phyloP scores from a whole-genome alignment of 1,140 invertebrate genomes.

The Tetramorium simillimum region DNA sequence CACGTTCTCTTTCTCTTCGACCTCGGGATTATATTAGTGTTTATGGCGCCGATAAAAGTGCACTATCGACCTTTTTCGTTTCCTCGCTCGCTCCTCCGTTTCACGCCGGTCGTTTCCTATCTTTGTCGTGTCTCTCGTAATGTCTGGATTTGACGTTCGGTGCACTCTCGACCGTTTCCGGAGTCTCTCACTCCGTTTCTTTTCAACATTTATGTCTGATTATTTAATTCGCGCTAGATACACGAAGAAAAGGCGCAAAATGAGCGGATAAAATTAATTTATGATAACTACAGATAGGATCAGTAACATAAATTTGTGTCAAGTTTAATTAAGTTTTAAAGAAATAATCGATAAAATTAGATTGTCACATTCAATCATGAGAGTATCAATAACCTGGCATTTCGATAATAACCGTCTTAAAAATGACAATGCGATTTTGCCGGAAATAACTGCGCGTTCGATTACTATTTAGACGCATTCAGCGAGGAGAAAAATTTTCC shows the following conservation, averaged over 20 bases:
- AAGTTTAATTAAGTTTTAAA: neutral
- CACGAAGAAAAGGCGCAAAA: neutral
- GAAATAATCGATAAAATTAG: neutral
- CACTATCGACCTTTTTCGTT: slow-evolving; percentile 76
- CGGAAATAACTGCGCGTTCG: slow-evolving; percentile 22
- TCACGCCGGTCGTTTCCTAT: neutral
- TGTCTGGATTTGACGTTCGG: slow-evolving; percentile 64
- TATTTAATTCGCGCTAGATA: neutral
- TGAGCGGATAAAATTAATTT: neutral
- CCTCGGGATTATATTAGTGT: slow-evolving; percentile 83
- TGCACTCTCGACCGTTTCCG: neutral
- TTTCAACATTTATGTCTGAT: neutral
- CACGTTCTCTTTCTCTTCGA: slow-evolving; percentile 74
- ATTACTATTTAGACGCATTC: slow-evolving; percentile 31
- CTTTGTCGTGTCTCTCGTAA: slow-evolving; percentile 21
- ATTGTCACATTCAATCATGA: neutral
- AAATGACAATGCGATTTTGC: neutral
- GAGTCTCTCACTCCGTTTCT: slow-evolving; percentile 6
- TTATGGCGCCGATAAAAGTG: slow-evolving; percentile 83
- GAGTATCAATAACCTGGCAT: neutral
- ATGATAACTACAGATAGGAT: neutral
- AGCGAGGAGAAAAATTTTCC: slow-evolving; percentile 25
- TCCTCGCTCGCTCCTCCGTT: slow-evolving; percentile 37
- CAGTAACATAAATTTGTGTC: neutral
- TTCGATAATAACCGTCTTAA: neutral